Evolutionary conservation across 2,888 invertebrate species (phyloP).

Genomic region (Capitulum mitella): DNA sequence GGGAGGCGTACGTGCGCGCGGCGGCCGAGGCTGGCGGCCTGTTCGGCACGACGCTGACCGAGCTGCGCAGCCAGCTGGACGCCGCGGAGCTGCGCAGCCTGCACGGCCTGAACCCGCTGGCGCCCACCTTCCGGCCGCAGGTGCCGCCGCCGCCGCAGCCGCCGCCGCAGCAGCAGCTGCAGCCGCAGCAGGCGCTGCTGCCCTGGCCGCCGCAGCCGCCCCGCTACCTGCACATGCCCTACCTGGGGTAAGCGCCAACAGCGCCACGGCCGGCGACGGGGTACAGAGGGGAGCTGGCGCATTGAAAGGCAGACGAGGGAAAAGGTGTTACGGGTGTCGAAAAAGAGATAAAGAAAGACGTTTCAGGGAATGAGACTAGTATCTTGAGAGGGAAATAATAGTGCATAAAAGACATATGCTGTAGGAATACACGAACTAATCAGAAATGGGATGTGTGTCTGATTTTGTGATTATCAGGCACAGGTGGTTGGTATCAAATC

Average conservation of each 20-base stretch:
- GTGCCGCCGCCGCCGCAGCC: slow-evolving; percentile 40
- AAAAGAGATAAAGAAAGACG: too few relatives aligned
- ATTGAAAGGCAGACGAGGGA: too few relatives aligned
- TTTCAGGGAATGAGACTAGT: too few relatives aligned
- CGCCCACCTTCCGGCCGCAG: slow-evolving; percentile 69
- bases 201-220: background rate
- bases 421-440: too few relatives aligned
- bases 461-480: too few relatives aligned
- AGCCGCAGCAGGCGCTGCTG: background rate
- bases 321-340: too few relatives aligned
- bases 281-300: too few relatives aligned
- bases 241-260: background rate
- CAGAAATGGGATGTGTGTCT: too few relatives aligned
- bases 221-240: background rate
- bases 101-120: slow-evolving; percentile 70
- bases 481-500: too few relatives aligned
- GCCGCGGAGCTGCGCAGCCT: slow-evolving; percentile 66
- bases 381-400: too few relatives aligned
- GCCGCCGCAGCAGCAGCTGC: slow-evolving; percentile 1
- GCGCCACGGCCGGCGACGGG: too few relatives aligned
- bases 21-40: slow-evolving; percentile 63
- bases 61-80: slow-evolving; percentile 59
- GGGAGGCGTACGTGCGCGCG: slow-evolving; percentile 68
- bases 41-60: slow-evolving; percentile 63
- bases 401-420: too few relatives aligned